Conservation (phyloP, 2,888 invertebrate species). For the Pimpla rufipes region DNA sequence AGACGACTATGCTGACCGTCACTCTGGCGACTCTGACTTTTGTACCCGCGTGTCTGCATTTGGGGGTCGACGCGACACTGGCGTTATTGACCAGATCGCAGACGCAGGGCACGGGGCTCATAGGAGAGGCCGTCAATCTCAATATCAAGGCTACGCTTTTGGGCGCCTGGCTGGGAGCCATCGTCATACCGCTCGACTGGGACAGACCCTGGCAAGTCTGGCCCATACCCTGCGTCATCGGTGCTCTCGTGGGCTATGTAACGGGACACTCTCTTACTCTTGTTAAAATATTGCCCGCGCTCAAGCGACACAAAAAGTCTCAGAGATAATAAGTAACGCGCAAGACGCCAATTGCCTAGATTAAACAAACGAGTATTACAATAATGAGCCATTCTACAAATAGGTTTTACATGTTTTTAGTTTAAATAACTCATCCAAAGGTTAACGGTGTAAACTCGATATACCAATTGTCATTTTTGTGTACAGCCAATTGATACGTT, state of each 20-base stretch:
- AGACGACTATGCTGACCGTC: conserved; percentile 89
- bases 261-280: conserved; percentile 85
- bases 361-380: background rate
- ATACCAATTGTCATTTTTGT: too few relatives aligned
- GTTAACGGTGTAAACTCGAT: too few relatives aligned
- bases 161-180: conserved; percentile 94
- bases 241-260: conserved; percentile 89
- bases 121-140: conserved; percentile 86
- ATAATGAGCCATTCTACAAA: conserved; percentile 27
- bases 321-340: background rate
- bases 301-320: background rate
- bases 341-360: background rate
- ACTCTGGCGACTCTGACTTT: conserved; percentile 88
- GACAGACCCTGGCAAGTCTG: conserved; percentile 95
- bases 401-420: background rate
- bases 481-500: too few relatives aligned
- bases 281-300: conserved; percentile 14
- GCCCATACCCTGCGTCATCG: conserved; percentile 91
- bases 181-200: conserved; percentile 96
- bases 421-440: background rate
- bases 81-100: conserved; percentile 87
- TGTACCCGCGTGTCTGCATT: conserved; percentile 88
- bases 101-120: conserved; percentile 78
- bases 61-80: conserved; percentile 88
- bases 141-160: conserved; percentile 89